Conservation (phyloP, 1,140 invertebrate species). For the Zaprionus taronus region DNA sequence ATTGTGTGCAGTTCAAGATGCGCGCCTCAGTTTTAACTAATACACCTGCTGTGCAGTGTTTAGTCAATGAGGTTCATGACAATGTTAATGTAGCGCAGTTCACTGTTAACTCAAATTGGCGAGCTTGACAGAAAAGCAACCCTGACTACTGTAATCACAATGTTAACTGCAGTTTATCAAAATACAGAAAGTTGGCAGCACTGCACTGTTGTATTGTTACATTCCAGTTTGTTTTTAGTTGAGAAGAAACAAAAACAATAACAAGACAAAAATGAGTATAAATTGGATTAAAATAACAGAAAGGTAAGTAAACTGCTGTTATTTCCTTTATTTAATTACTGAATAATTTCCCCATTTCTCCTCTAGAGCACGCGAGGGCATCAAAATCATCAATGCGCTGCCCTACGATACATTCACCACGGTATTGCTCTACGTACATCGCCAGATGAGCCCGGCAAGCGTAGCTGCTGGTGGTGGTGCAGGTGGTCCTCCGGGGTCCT, state of each 20-base stretch:
- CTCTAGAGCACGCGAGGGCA: slow-evolving; percentile 78
- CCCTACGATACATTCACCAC: slow-evolving; percentile 81
- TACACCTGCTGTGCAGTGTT: slow-evolving; percentile 1
- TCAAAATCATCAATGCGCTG: slow-evolving; percentile 83
- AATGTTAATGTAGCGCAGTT: neutral
- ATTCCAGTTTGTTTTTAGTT: slow-evolving; percentile 21
- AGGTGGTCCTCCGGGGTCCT: slow-evolving; percentile 5
- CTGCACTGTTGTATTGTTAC: slow-evolving; percentile 1
- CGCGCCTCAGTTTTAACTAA: neutral
- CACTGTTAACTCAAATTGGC: slow-evolving; percentile 10
- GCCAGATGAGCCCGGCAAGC: slow-evolving; percentile 74
- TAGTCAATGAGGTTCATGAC: neutral
- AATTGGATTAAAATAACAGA: slow-evolving; percentile 84
- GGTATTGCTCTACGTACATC: slow-evolving; percentile 80
- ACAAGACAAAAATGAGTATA: slow-evolving; percentile 63
- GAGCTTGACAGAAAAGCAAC: neutral
- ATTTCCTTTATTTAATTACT: neutral
- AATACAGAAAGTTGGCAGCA: slow-evolving; percentile 14
- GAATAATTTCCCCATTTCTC: neutral
- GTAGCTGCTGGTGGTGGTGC: slow-evolving; percentile 15
- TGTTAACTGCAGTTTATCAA: slow-evolving; percentile 6
- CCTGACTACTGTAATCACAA: neutral
- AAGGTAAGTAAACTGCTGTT: slow-evolving; percentile 47
- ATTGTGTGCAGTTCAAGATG: neutral
- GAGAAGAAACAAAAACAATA: neutral